Base-by-base conservation (phyloP, 1,140 invertebrate genomes). In the Parasteatoda tepidariorum region DNA sequence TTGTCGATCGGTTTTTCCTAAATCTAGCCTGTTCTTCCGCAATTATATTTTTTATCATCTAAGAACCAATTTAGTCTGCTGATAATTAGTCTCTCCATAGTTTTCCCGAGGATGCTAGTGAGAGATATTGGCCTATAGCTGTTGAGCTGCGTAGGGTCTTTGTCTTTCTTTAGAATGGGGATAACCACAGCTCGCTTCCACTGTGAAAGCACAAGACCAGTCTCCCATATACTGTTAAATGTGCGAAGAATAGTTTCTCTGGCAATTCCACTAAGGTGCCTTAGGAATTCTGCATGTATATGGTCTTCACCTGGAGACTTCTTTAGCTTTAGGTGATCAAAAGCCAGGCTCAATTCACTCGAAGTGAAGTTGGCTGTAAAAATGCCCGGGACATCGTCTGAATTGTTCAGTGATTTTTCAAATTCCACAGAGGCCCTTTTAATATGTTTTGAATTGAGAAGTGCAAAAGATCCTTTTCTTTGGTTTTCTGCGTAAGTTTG, bases 51-150 rank as follows among this genome's bases (percentile, higher is more conserved):
- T 31, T 33, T 73, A 33, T 55, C 54, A 9, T 57, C 70, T 13
- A 73, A 18, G 24, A 31, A 73, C 48, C 70, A 73, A 73, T 73
- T 73, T 57, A 73, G 11, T 22, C 24, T 73, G 26, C 57, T 73
- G 6, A 73, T 15, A 4, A 73, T 22, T 18, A 73, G 26, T n/a
- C 38, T 55, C 18, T 73, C 48, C 70, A 73, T 73, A 30, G 13
- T 55, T 33, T 55, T 73, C n/a, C 48, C 34, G 3, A 71, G n/a
- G 11, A 54, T 54, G 28, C 18, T 71, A 9, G 67, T 71, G 24
- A 71, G 22, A 48, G 38, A 71, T 26, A 71, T 71, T 71, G 67
- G 34, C 26, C 34, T 11, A 22, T 54, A 71, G n/a, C 41, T 54
- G 15, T 2, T 28, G 24, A 71, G 4, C 13, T 24, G n/a, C 18